These are phyloP conservation scores for Dermatemys mawii DNA, from an alignment of 2,113 vertebrate species.

Conservation along the genomic window DNA sequence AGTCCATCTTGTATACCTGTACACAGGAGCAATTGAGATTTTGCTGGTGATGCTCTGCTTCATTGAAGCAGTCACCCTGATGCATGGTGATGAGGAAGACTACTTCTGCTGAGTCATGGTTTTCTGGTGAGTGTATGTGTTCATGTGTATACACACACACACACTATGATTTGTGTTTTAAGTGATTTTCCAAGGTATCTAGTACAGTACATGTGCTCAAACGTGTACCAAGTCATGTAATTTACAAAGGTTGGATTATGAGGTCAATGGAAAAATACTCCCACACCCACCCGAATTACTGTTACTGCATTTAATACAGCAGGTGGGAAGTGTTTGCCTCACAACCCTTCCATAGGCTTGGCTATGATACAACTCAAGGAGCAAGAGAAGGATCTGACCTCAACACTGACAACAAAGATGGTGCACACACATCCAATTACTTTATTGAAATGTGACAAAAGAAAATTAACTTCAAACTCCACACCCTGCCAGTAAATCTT, in stretches of 20 bases:
- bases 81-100: neutral
- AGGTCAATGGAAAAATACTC: neutral
- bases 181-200: neutral
- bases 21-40: neutral
- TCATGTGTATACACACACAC: neutral
- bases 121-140: neutral
- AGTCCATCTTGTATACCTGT: neutral
- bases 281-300: neutral
- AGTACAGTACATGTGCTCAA: neutral
- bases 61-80: neutral
- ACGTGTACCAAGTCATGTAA: neutral
- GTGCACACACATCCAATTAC: fast-evolving
- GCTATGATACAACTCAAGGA: neutral
- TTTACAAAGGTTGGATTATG: neutral
- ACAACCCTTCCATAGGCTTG: neutral
- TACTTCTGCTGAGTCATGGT: neutral
- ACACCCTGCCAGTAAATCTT: neutral
- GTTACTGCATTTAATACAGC: neutral
- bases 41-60: neutral
- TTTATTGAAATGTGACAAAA: neutral
- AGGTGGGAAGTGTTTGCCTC: neutral
- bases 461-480: neutral
- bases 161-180: neutral
- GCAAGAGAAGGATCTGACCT: neutral
- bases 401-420: neutral